phyloP scores from a whole-genome alignment of 1,140 invertebrate species.

The Drosophila ficusphila region DNA sequence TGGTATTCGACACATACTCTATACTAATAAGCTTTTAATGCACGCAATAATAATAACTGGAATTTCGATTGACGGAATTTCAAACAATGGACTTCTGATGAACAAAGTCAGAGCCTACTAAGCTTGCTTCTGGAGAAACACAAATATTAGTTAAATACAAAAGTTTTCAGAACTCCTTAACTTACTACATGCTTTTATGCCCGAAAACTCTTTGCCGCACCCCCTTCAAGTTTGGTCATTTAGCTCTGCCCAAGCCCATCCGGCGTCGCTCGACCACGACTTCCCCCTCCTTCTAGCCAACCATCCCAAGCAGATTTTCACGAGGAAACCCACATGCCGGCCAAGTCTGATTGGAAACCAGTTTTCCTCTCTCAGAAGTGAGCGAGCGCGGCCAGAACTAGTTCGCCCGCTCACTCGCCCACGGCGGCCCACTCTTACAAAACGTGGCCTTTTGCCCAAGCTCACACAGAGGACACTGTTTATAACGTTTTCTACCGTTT shows the following conservation, averaged over 20 bases:
- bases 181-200: background rate
- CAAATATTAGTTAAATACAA: background rate
- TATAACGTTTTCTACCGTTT: no score
- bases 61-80: no score
- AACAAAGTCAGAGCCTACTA: no score
- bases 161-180: background rate
- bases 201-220: background rate
- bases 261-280: slow-evolving; percentile 56
- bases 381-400: slow-evolving; percentile 37
- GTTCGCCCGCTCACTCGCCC: slow-evolving; percentile 52
- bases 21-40: no score
- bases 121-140: no score
- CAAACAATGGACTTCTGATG: no score
- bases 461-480: background rate
- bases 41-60: no score
- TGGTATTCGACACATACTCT: no score
- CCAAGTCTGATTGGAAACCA: slow-evolving; percentile 70
- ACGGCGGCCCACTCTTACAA: slow-evolving; percentile 4
- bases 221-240: background rate
- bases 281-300: slow-evolving; percentile 31
- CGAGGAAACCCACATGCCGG: slow-evolving; percentile 66
- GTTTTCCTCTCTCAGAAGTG: slow-evolving; percentile 49
- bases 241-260: slow-evolving; percentile 59
- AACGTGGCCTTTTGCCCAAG: background rate
- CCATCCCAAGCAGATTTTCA: slow-evolving; percentile 45